phyloP scores from a whole-genome alignment of 2,113 vertebrate species.

The Erpornis zantholeuca region DNA sequence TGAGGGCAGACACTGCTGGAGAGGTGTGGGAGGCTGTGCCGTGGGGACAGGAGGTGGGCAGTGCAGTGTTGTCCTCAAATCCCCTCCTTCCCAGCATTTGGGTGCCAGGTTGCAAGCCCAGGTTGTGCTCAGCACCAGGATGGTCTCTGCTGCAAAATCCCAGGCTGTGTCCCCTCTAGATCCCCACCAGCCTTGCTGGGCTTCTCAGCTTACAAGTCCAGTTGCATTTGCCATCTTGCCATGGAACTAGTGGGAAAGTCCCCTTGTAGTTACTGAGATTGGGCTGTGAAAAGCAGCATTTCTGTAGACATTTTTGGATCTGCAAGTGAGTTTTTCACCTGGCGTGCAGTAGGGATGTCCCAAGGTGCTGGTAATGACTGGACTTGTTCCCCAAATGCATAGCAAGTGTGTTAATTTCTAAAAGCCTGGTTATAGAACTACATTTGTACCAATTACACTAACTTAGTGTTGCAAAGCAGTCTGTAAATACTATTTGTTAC shows the following conservation, averaged over 20 bases:
- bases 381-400: background rate
- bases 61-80: too few species aligned
- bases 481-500: background rate
- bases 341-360: background rate
- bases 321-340: background rate
- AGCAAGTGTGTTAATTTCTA: background rate
- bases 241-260: fast-evolving
- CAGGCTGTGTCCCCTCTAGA: fast-evolving
- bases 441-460: background rate
- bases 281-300: background rate
- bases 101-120: background rate
- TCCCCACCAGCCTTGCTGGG: fast-evolving
- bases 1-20: background rate
- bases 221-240: fast-evolving
- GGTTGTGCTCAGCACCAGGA: fast-evolving
- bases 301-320: background rate
- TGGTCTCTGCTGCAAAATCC: too few species aligned
- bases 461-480: background rate
- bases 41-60: fast-evolving
- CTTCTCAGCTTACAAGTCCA: background rate
- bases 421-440: background rate
- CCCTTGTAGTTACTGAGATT: background rate
- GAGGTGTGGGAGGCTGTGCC: background rate
- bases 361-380: background rate
- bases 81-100: background rate